Conservation (phyloP, 2,888 invertebrate genomes). For the Rhagonycha lutea region DNA sequence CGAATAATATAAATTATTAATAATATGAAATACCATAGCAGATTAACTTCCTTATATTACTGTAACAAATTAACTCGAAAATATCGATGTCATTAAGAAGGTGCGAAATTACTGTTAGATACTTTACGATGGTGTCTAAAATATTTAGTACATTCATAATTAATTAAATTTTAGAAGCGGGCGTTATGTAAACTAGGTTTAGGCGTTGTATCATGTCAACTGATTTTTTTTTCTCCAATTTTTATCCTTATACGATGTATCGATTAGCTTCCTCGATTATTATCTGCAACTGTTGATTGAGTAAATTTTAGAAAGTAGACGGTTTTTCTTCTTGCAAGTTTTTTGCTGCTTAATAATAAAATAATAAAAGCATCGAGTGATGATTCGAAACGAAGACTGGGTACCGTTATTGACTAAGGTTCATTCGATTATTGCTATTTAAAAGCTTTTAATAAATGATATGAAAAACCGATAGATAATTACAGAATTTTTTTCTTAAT, state of each 20-base stretch:
- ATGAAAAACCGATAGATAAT: background rate
- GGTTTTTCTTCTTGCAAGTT: background rate
- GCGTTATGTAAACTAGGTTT: constrained; percentile 3
- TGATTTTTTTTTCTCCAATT: background rate
- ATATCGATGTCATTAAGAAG: constrained; percentile 1
- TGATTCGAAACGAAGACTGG: background rate
- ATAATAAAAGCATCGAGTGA: background rate
- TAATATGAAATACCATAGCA: background rate
- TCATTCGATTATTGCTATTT: background rate
- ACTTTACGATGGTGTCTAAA: background rate
- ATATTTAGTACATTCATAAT: constrained; percentile 2
- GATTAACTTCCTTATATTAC: background rate
- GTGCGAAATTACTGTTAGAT: constrained; percentile 2
- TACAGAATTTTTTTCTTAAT: background rate
- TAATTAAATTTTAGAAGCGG: background rate
- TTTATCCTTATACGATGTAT: background rate
- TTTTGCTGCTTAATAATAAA: background rate
- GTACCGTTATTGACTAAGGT: background rate
- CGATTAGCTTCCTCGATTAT: background rate
- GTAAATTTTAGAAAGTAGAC: background rate
- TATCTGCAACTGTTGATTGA: background rate
- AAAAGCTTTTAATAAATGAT: background rate
- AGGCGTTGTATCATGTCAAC: background rate
- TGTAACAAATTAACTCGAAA: background rate
- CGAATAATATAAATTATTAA: background rate